These are phyloP conservation scores for Mesaphorura yosii DNA, from an alignment of 1,140 invertebrate genomes.

Conservation along the genomic window DNA sequence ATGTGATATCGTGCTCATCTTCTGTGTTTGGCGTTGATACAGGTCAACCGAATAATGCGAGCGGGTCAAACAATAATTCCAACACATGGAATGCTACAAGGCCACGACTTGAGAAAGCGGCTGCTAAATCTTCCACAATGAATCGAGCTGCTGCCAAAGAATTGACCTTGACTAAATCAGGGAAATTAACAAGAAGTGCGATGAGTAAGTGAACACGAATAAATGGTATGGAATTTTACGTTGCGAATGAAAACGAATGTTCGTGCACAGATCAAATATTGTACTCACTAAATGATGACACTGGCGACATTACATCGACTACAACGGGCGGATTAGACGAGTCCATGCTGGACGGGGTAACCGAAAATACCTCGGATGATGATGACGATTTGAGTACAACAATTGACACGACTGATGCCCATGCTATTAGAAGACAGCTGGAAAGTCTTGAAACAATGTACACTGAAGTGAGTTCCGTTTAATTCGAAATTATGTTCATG, in stretches of 20 bases:
- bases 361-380: slow-evolving; percentile 47
- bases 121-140: slow-evolving; percentile 13
- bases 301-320: slow-evolving; percentile 61
- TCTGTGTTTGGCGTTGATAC: too few relatives aligned
- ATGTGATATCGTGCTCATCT: too few relatives aligned
- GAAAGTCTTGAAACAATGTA: slow-evolving; percentile 83
- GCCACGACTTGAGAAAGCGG: slow-evolving; percentile 16
- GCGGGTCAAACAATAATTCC: slow-evolving; percentile 20
- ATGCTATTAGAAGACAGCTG: slow-evolving; percentile 66
- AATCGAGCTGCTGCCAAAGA: slow-evolving; percentile 27
- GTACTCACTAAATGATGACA: slow-evolving; percentile 44
- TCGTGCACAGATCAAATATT: slow-evolving; percentile 26
- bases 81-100: slow-evolving; percentile 8
- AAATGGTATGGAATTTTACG: neutral
- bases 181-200: slow-evolving; percentile 26
- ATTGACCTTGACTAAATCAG: slow-evolving; percentile 17
- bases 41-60: too few relatives aligned
- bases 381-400: slow-evolving; percentile 60
- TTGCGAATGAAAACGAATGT: neutral
- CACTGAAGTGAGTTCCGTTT: slow-evolving; percentile 47
- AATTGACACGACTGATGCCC: slow-evolving; percentile 46
- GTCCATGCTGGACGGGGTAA: slow-evolving; percentile 58
- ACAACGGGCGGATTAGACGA: slow-evolving; percentile 68
- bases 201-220: slow-evolving; percentile 22
- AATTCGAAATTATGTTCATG: slow-evolving; percentile 1